phyloP scores from a whole-genome alignment of 2,888 invertebrate species.

The Drosophila monieri region DNA sequence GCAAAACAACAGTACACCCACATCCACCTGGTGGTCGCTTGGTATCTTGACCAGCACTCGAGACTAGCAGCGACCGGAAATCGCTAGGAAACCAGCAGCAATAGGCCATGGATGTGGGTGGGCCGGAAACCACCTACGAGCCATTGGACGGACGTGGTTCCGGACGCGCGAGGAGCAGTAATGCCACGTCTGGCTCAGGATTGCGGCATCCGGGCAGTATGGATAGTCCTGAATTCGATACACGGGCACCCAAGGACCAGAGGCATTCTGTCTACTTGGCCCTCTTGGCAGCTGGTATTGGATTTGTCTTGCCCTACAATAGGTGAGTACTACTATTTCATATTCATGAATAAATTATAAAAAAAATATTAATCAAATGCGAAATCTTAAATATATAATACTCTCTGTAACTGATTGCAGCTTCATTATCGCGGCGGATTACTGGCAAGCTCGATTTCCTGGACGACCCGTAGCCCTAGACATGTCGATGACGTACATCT shows the following conservation, averaged over 20 bases:
- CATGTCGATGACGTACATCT: constrained; percentile 95
- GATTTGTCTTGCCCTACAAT: constrained; percentile 96
- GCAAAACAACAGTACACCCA: constrained; percentile 14
- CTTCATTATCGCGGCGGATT: constrained; percentile 97
- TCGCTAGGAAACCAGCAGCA: constrained; percentile 6
- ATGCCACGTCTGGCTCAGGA: constrained; percentile 32
- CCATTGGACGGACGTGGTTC: constrained; percentile 81
- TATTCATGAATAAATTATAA: background rate
- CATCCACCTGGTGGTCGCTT: constrained; percentile 13
- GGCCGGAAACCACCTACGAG: constrained; percentile 83
- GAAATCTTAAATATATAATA: background rate
- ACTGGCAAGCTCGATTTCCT: constrained; percentile 93
- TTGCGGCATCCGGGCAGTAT: constrained; percentile 77
- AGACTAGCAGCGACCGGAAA: constrained; percentile 7
- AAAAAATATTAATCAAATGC: background rate
- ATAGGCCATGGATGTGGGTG: constrained; percentile 65
- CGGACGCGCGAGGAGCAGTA: constrained; percentile 40
- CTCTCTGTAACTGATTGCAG: constrained; percentile 84
- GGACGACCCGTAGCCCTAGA: constrained; percentile 94
- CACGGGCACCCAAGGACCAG: constrained; percentile 83
- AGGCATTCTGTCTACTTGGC: constrained; percentile 83
- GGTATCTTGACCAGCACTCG: constrained; percentile 4
- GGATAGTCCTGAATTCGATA: constrained; percentile 83
- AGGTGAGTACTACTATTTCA: constrained; percentile 86
- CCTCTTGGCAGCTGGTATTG: constrained; percentile 92